phyloP scores from a whole-genome alignment of 2,797 vertebrate genomes.

The Sardinella longiceps region DNA sequence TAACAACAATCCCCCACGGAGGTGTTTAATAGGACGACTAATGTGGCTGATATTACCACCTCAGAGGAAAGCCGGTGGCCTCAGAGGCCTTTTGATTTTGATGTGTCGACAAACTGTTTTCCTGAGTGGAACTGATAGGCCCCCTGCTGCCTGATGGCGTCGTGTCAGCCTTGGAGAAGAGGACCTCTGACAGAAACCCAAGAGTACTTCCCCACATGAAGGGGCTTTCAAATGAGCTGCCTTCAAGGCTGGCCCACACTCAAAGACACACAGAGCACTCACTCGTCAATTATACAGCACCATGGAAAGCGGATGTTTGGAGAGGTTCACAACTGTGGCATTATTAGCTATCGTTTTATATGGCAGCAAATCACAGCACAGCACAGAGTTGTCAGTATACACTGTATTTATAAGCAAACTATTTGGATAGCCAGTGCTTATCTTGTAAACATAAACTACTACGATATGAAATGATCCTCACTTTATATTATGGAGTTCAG shows the following conservation, averaged over 20 bases:
- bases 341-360: slow-evolving; percentile 1
- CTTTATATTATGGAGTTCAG: not conserved
- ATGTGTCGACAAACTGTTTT: slow-evolving; percentile 37
- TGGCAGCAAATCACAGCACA: not conserved
- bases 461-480: not conserved
- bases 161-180: not conserved
- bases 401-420: not conserved
- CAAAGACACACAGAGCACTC: not conserved
- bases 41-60: slow-evolving; percentile 48
- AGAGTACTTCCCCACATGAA: slow-evolving; percentile 31
- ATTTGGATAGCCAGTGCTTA: not conserved
- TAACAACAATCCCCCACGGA: slow-evolving; percentile 38
- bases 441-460: not conserved
- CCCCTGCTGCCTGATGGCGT: slow-evolving; percentile 35
- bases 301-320: slow-evolving; percentile 1
- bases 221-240: slow-evolving; percentile 3
- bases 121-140: slow-evolving; percentile 27
- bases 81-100: slow-evolving; percentile 39
- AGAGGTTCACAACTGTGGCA: slow-evolving; percentile 12
- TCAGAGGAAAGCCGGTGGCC: slow-evolving; percentile 24
- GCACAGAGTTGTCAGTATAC: not conserved
- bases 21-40: slow-evolving; percentile 54
- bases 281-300: slow-evolving; percentile 1
- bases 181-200: slow-evolving; percentile 28
- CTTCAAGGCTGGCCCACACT: slow-evolving; percentile 19